These are phyloP conservation scores for Hyles lineata DNA, from an alignment of 2,888 invertebrate genomes.

Conservation along the genomic window DNA sequence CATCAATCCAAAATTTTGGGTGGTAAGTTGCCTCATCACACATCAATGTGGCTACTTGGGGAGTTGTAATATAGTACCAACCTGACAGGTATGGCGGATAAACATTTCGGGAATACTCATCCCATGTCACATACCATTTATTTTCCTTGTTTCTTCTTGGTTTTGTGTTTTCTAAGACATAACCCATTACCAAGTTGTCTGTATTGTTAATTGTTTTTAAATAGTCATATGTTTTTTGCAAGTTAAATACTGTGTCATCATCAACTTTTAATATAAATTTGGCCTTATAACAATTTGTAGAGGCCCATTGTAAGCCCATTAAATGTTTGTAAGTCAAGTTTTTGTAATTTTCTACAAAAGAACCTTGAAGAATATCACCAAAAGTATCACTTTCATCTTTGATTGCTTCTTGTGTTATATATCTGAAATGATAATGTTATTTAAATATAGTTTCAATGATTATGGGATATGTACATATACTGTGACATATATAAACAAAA, in stretches of 20 bases:
- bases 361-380: slow-evolving; percentile 90
- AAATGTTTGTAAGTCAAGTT: slow-evolving; percentile 93
- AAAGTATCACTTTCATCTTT: slow-evolving; percentile 86
- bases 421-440: slow-evolving; percentile 53
- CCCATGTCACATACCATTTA: slow-evolving; percentile 91
- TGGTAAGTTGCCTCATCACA: slow-evolving; percentile 80
- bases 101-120: slow-evolving; percentile 85
- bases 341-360: slow-evolving; percentile 90
- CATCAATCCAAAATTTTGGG: slow-evolving; percentile 96
- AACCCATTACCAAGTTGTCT: slow-evolving; percentile 84
- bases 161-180: slow-evolving; percentile 86
- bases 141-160: slow-evolving; percentile 88
- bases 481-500: neutral
- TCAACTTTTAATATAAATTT: slow-evolving; percentile 91
- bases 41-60: slow-evolving; percentile 85
- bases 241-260: slow-evolving; percentile 91
- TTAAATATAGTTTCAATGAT: neutral
- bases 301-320: slow-evolving; percentile 92
- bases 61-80: slow-evolving; percentile 92
- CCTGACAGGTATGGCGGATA: slow-evolving; percentile 93
- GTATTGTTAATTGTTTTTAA: slow-evolving; percentile 47
- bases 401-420: slow-evolving; percentile 83
- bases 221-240: slow-evolving; percentile 78
- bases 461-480: neutral
- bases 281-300: slow-evolving; percentile 84